Percentiles rank a stretch among this genome's conserved stretches.
Evolutionary conservation across 2,797 vertebrate species (phyloP).

Genomic region (Danio tinwini): DNA sequence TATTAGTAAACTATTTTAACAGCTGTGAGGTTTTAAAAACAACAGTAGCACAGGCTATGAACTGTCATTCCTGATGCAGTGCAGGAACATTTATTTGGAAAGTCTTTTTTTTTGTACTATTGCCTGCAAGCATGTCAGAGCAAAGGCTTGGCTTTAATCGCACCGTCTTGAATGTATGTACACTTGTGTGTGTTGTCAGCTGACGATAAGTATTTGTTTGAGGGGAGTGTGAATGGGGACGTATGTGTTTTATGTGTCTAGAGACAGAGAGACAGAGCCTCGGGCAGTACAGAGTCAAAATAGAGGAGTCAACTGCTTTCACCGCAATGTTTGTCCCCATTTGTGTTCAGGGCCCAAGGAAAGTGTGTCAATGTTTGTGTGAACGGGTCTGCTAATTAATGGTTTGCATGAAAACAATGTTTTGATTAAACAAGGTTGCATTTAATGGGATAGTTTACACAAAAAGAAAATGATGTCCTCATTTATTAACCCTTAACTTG

Average conservation of each 20-base stretch:
- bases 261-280: constrained; percentile 19
- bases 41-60: too few species aligned
- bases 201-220: constrained; percentile 5
- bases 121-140: background rate
- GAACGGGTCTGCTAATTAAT: constrained; percentile 24
- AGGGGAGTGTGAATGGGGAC: constrained; percentile 4
- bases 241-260: constrained; percentile 24
- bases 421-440: too few species aligned
- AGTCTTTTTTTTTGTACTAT: background rate
- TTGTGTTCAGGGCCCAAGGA: constrained; percentile 28
- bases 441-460: too few species aligned
- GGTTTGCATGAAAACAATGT: constrained; percentile 13
- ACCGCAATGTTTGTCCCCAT: constrained; percentile 32
- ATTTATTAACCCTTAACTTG: too few species aligned
- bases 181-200: background rate
- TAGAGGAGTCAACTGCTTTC: constrained; percentile 15
- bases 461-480: too few species aligned
- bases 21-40: too few species aligned
- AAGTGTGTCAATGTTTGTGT: constrained; percentile 49
- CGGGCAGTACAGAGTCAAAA: background rate
- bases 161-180: background rate
- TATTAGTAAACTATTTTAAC: too few species aligned
- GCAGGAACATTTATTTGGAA: background rate
- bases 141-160: background rate
- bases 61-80: background rate